A percentile compares a stretch with the other conserved stretches of the same genome.
Evolutionary conservation across 2,797 vertebrate species (phyloP).

Genomic region (Gymnoscopelus microlampas): DNA sequence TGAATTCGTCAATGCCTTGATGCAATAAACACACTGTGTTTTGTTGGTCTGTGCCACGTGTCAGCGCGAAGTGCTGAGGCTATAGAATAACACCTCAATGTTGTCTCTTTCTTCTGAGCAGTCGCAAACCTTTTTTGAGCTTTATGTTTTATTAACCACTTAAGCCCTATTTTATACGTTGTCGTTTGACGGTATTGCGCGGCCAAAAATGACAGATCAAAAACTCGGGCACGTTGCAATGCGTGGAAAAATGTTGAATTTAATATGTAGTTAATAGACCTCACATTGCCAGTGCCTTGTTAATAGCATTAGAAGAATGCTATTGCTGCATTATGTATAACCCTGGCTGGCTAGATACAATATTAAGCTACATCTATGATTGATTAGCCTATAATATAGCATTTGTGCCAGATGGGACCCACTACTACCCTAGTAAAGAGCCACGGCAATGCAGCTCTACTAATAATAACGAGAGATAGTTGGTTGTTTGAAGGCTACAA

Average conservation of each 20-base stretch:
- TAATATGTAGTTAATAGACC: constrained; percentile 34
- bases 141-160: constrained; percentile 54
- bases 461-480: constrained; percentile 9
- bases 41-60: no score
- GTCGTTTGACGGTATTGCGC: no score
- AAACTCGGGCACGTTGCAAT: no score
- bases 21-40: no score
- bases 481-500: not conserved
- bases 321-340: constrained; percentile 55
- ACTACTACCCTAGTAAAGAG: not conserved
- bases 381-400: constrained; percentile 7
- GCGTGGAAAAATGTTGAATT: no score
- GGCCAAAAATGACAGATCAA: no score
- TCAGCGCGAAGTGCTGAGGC: no score
- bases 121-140: constrained; percentile 34
- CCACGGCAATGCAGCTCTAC: not conserved
- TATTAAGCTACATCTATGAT: constrained; percentile 32
- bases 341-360: not conserved
- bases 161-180: no score
- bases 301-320: constrained; percentile 38
- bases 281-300: constrained; percentile 30
- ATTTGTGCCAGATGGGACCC: not conserved
- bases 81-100: constrained; percentile 5
- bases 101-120: constrained; percentile 7
- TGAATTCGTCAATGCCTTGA: no score